These are phyloP conservation scores for Chinchilla lanigera DNA, from an alignment of 2,113 vertebrate species.

Conservation along the genomic window DNA sequence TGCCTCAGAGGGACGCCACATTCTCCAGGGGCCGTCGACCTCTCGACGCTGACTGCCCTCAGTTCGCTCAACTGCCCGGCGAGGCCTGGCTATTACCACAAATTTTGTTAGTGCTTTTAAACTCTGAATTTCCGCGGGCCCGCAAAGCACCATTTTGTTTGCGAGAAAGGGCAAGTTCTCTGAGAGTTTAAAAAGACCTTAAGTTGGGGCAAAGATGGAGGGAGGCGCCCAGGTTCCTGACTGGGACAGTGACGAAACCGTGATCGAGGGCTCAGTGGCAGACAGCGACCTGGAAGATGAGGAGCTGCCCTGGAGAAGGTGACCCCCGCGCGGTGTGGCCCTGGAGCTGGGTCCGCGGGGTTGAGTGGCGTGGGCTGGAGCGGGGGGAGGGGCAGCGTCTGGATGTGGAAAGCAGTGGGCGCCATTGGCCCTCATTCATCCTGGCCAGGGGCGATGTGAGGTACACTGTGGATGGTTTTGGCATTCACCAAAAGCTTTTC, in stretches of 20 bases:
- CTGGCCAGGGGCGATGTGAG: neutral
- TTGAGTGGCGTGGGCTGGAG: neutral
- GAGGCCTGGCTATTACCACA: accelerated
- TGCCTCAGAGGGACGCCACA: too few relatives aligned
- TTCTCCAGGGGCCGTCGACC: accelerated
- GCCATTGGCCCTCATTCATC: accelerated
- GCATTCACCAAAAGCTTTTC: neutral
- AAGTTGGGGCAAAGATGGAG: neutral
- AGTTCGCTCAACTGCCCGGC: accelerated
- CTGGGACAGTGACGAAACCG: constrained; percentile 82
- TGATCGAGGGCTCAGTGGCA: constrained; percentile 77
- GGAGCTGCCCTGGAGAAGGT: constrained; percentile 73
- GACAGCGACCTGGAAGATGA: constrained; percentile 84
- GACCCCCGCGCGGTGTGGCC: neutral
- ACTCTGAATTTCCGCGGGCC: accelerated
- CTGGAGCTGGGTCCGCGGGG: neutral
- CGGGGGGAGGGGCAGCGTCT: neutral
- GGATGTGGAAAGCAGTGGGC: neutral
- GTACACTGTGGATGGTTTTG: neutral
- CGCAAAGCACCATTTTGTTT: neutral
- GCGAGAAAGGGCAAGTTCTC: neutral
- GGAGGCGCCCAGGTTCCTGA: accelerated
- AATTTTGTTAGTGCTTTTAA: neutral
- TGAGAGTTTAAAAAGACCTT: neutral
- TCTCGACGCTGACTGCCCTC: accelerated